Evolutionary conservation across 2,888 invertebrate species (phyloP), one percentile per base, ranked within the genome.

Genomic region (Tupiocoris notatus): DNA sequence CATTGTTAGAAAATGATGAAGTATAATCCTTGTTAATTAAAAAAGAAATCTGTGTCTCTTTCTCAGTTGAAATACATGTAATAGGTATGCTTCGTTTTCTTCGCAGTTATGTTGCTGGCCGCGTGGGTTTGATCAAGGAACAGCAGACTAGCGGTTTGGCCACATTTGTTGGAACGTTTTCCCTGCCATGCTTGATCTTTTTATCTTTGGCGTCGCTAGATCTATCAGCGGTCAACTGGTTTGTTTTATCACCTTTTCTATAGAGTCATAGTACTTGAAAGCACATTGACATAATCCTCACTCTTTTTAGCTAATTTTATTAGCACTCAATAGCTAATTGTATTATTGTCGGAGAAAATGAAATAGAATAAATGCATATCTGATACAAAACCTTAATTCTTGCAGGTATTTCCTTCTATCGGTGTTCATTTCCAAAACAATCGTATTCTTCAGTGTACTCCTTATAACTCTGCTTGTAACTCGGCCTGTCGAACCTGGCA

Each of bases 81-180:
- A n/a, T n/a, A n/a, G n/a, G n/a, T n/a, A n/a, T 12, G 39, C 18
- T 58, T 61, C 25, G 9, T 59, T 62, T 65, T 78, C 61, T 54
- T 77, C 78, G 59, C 70, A 79, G 67, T 84, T 96, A 95, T 82
- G 84, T 93, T 61, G 94, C 95, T 77, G 95, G 95, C 6, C 89
- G 94, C 78, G 87, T 93, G 78, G 92, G 92, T 84, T 86, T 94
- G 62, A 93, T 96, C 22, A 89, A 93, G 75, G 90, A 90, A 83
- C 88, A 90, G 39, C 95, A 95, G 86, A 90, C 94, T 1, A 94
- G 92, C 86, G 97, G 97, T 18, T 88, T 98, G 80, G 93, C 92
- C 77, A 93, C 93, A 73, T 97, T 96, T 86, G 94, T 97, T 1
- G 95, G 95, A 16, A 95, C 93, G 57, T 97, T 98, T 86, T 93